Evolutionary conservation across 2,797 vertebrate species (phyloP).

Genomic region (Smutsia temminckii): DNA sequence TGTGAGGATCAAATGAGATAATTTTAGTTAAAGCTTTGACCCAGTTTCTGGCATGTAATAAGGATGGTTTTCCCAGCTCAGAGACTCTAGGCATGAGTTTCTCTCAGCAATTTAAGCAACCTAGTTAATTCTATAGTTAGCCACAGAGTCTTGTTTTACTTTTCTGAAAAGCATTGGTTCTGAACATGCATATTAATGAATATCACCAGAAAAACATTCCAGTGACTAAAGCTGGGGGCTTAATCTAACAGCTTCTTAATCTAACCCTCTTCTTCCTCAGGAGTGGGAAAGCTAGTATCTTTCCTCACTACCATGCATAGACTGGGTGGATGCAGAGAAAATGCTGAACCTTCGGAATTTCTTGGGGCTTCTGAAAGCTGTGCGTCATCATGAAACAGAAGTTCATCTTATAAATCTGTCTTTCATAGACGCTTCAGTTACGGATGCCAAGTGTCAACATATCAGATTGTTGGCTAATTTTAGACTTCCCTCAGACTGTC

Average conservation of each 20-base stretch:
- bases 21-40: background rate
- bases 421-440: background rate
- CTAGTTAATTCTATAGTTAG: slow-evolving; percentile 6
- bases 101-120: background rate
- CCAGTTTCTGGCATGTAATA: background rate
- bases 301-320: fast-evolving
- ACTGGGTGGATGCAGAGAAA: background rate
- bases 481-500: slow-evolving; percentile 16
- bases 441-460: background rate
- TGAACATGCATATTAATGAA: background rate
- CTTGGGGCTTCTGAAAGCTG: background rate
- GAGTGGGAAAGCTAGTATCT: background rate
- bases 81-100: background rate
- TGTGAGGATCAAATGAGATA: background rate
- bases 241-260: background rate
- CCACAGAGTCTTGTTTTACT: background rate
- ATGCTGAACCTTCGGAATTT: background rate
- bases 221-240: background rate
- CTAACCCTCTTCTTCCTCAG: background rate
- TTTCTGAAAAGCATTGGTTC: slow-evolving; percentile 3
- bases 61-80: background rate
- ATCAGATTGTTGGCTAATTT: slow-evolving; percentile 60
- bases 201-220: background rate
- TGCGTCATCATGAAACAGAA: background rate
- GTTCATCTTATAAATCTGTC: background rate